Evolutionary conservation across 2,888 invertebrate species (phyloP), one percentile per base, ranked within the genome.

Genomic region (Nymphalis polychloros): DNA sequence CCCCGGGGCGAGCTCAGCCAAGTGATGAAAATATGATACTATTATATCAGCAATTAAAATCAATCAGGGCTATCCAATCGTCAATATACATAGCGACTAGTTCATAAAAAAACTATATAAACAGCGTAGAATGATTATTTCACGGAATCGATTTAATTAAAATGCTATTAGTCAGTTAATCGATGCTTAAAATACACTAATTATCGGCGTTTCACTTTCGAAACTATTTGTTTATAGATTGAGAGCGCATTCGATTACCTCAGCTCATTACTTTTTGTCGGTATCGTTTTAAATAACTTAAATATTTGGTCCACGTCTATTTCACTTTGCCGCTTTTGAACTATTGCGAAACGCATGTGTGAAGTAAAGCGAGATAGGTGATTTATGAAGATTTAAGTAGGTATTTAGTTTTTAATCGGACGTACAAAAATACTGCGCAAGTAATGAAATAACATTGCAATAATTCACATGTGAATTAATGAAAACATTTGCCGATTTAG

Each of bases 61-160:
- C 1, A 53, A 27, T 27, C 1, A 7, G 16, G 17, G 13, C 53
- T 5, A 8, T 17, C 17, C 31, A 31, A 31, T 23, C 16, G 17
- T 1, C 17, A 27, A 35, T 57, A 35, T 35, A 57, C 35, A 17
- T 8, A 5, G 16, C 57, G 35, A 55, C 31, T 55, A 55, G 31
- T 19, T 35, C 13, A 57, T 19, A 10, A 41, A 57, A 57, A 41
- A 19, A 31, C 31, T 46, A 64, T 55, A 13, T 55, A 19, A 27
- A 31, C 47, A 50, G 19, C 27, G 46, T 47, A 63, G 67, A 65
- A 75, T 76, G n/a, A 77, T 75, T 75, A 84, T 86, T 86, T 84
- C 85, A 85, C 83, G 84, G 79, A 74, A 68, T 76, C 73, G 71
- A 71, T 70, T 80, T 80, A 84, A 88, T 89, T 88, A 84, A 86